phyloP scores from a whole-genome alignment of 2,797 vertebrate genomes.

The Typhlichthys subterraneus region DNA sequence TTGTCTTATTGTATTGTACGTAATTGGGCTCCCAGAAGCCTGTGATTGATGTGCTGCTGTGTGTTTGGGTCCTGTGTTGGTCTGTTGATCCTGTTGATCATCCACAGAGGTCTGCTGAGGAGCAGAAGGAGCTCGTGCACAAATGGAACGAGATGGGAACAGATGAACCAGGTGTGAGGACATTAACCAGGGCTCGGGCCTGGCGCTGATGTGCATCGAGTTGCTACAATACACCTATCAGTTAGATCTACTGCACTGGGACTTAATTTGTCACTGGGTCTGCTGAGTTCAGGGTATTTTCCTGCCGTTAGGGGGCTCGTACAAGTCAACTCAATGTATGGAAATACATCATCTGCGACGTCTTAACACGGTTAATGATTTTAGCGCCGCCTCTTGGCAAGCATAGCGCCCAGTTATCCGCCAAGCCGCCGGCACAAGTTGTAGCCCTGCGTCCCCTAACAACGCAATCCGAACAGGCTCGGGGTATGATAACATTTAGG shows the following conservation, averaged over 20 bases:
- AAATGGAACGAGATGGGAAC: slow-evolving; percentile 99
- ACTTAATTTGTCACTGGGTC: slow-evolving; percentile 7
- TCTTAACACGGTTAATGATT: too few relatives aligned
- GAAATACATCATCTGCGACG: too few relatives aligned
- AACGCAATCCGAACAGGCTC: slow-evolving; percentile 55
- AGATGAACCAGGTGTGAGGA: slow-evolving; percentile 90
- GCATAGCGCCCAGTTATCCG: not conserved
- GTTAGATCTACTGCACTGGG: slow-evolving; percentile 13
- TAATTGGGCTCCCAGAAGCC: too few relatives aligned
- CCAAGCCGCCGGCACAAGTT: slow-evolving; percentile 24
- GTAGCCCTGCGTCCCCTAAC: slow-evolving; percentile 54
- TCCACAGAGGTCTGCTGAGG: slow-evolving; percentile 83
- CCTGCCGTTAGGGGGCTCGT: too few relatives aligned
- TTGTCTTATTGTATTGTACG: too few relatives aligned
- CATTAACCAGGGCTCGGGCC: slow-evolving; percentile 23
- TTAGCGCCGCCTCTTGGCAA: not conserved
- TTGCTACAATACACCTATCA: slow-evolving; percentile 16
- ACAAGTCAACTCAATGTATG: too few relatives aligned
- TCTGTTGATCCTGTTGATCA: not conserved
- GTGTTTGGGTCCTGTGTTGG: not conserved
- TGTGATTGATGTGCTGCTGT: too few relatives aligned
- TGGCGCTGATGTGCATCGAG: slow-evolving; percentile 9
- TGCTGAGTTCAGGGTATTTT: too few relatives aligned
- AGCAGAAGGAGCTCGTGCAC: slow-evolving; percentile 92
- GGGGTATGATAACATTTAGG: slow-evolving; percentile 72